Base-by-base conservation (phyloP, 2,888 invertebrate species). In the Cabera pusaria region DNA sequence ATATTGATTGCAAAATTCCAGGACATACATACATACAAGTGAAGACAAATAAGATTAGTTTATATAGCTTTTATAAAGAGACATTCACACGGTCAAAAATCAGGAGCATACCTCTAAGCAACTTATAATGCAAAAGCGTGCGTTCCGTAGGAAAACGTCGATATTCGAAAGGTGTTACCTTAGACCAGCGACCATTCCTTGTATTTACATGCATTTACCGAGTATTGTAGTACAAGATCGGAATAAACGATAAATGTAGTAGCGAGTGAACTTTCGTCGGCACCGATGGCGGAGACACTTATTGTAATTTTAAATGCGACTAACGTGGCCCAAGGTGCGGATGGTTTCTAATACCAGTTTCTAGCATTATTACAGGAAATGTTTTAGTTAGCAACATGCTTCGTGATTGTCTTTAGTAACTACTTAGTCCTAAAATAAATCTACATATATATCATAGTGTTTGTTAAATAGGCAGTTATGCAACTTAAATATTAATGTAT, bases 251-350 rank as follows among this genome's bases (percentile, higher is more conserved):
- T 76, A 75, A 73, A 74, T 72, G 16, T n/a, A 24, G 25, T 10
- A 32, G 20, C 72, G 69, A 72, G 72, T 78, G 82, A 82, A 82
- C 79, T 84, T 82, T 84, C 66, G 65, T 70, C 62, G 68, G 61
- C 56, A 49, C 44, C 39, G 47, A 68, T 73, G 78, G 70, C 67
- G 69, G 55, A 62, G 72, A 72, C 74, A 71, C 79, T 81, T 79
- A 85, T 85, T 85, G 77, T 83, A 85, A 82, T 79, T 85, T 84
- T 65, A 85, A 84, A 85, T 84, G 76, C 56, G 74, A 59, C 68
- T 72, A 58, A 54, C 44, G 49, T 52, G 44, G 51, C 54, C 53
- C 57, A 49, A 49, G 59, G 58, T 60, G 59, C 51, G 43, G 37
- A 42, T 48, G 46, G 50, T 49, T 62, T 64, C 49, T 62, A 57